phyloP scores from a whole-genome alignment of 2,888 invertebrate genomes.

The Drosophila siamana region DNA sequence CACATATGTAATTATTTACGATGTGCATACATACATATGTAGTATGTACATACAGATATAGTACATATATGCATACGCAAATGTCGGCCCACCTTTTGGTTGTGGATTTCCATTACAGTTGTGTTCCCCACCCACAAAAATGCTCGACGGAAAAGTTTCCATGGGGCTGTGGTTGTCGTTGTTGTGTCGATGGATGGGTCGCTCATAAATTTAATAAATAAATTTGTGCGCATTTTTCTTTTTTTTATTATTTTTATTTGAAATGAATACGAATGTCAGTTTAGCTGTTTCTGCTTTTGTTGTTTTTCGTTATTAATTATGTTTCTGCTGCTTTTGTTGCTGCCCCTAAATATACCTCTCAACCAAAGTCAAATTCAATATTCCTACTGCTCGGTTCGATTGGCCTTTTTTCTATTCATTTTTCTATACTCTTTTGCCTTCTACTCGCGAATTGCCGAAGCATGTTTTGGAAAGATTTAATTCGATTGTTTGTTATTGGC shows the following conservation, averaged over 20 bases:
- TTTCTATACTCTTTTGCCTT: conserved; percentile 12
- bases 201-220: conserved; percentile 26
- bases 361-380: conserved; percentile 3
- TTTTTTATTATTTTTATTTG: conserved; percentile 76
- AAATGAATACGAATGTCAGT: conserved; percentile 82
- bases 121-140: not conserved
- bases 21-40: not conserved
- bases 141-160: conserved; percentile 5
- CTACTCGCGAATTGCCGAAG: conserved; percentile 2
- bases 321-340: conserved; percentile 46
- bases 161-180: not conserved
- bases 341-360: conserved; percentile 26
- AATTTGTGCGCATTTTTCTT: conserved; percentile 40
- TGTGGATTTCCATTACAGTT: conserved; percentile 4
- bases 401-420: conserved; percentile 3
- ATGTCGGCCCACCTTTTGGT: not conserved
- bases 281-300: conserved; percentile 59
- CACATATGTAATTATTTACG: not conserved
- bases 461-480: conserved; percentile 22
- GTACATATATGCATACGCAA: not conserved
- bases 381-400: conserved; percentile 45
- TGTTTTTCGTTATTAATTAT: conserved; percentile 57
- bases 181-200: not conserved
- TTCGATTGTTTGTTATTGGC: conserved; percentile 16
- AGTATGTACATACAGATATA: not conserved